These are phyloP conservation scores for Forbesichthys papilliferus DNA, from an alignment of 2,113 vertebrate genomes.

Conservation along the genomic window DNA sequence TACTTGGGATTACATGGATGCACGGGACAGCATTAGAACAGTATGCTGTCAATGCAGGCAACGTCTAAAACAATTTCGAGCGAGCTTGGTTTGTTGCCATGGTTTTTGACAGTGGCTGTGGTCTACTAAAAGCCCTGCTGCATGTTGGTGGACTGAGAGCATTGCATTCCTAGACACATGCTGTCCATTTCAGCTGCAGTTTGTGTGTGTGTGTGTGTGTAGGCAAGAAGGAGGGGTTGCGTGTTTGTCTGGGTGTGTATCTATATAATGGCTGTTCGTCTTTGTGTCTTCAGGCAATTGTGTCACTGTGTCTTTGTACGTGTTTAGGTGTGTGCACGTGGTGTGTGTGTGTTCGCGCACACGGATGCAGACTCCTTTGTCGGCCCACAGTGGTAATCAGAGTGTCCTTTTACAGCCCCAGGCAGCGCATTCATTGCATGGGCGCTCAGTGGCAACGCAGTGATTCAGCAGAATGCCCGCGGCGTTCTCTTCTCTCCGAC, in stretches of 20 bases:
- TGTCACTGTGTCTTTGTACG: slow-evolving; percentile 42
- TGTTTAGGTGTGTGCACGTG: not conserved
- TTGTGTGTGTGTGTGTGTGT: slow-evolving; percentile 12
- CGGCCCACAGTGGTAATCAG: slow-evolving; percentile 53
- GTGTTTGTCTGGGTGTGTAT: slow-evolving; percentile 44
- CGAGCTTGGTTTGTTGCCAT: slow-evolving; percentile 4
- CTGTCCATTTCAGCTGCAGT: not conserved
- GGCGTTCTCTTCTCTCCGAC: slow-evolving; percentile 55
- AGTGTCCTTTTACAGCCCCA: slow-evolving; percentile 56
- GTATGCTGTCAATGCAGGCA: slow-evolving; percentile 14
- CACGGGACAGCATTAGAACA: slow-evolving; percentile 30
- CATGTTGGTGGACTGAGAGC: not conserved
- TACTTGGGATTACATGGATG: slow-evolving; percentile 33
- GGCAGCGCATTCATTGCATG: slow-evolving; percentile 53
- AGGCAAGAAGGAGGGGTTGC: not conserved
- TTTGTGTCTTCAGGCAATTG: slow-evolving; percentile 51
- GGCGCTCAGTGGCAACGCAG: slow-evolving; percentile 62
- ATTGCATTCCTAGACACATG: not conserved
- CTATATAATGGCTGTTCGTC: slow-evolving; percentile 45
- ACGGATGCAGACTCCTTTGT: slow-evolving; percentile 46
- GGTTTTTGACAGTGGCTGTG: slow-evolving; percentile 19
- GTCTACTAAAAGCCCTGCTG: slow-evolving; percentile 6
- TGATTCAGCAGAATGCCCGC: slow-evolving; percentile 78
- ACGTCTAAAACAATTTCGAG: slow-evolving; percentile 13
- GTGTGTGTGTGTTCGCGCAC: slow-evolving; percentile 1